Evolutionary conservation across 2,888 invertebrate species (phyloP).

Genomic region (Diplazon laetatorius): DNA sequence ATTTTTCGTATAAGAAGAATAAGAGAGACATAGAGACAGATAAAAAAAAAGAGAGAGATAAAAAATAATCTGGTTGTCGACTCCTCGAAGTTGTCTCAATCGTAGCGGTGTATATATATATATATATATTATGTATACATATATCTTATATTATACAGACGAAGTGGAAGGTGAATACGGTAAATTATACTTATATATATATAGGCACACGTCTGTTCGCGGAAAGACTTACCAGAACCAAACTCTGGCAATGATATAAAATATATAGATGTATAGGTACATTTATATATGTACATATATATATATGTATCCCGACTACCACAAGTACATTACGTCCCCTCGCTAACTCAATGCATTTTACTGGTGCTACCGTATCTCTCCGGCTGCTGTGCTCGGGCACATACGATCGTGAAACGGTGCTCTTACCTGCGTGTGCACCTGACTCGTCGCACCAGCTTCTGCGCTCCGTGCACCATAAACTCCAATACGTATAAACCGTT

Average conservation of each 20-base stretch:
- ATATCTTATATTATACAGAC: conserved; percentile 28
- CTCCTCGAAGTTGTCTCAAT: conserved; percentile 9
- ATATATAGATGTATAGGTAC: neutral
- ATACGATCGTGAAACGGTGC: conserved; percentile 62
- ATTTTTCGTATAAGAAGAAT: no score
- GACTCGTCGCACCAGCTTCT: conserved; percentile 55
- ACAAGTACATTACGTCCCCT: conserved; percentile 7
- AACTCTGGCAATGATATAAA: conserved; percentile 23
- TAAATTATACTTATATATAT: conserved; percentile 45
- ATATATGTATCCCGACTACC: neutral
- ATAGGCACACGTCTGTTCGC: conserved; percentile 55
- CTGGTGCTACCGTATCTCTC: conserved; percentile 31
- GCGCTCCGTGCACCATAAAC: conserved; percentile 24
- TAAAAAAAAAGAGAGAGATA: conserved; percentile 11
- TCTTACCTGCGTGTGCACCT: conserved; percentile 60
- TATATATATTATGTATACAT: conserved; percentile 4
- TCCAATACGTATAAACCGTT: neutral
- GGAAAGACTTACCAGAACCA: conserved; percentile 48
- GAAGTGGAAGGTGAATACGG: conserved; percentile 55
- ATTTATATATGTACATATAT: neutral
- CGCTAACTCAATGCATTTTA: conserved; percentile 30
- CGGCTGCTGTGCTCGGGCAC: conserved; percentile 44
- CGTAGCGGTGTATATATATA: conserved; percentile 5
- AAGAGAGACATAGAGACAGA: conserved; percentile 2
- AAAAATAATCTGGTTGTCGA: conserved; percentile 24